These are phyloP conservation scores for Ataeniobius toweri DNA, from an alignment of 2,797 vertebrate genomes.

Conservation along the genomic window DNA sequence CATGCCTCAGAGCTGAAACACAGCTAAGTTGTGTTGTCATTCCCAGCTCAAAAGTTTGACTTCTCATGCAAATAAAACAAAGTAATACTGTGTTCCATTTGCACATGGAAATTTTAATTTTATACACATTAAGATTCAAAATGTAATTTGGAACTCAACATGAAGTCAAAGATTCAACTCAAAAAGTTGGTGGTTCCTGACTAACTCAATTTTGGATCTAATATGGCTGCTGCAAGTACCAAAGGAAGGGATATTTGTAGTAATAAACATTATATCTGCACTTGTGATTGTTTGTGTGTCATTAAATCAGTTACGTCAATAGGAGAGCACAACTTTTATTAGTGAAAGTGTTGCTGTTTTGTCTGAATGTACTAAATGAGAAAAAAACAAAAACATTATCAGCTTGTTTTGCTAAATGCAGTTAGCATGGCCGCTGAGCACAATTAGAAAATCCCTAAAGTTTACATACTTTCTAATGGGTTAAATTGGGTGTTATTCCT, in stretches of 20 bases:
- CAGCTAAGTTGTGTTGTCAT: neutral
- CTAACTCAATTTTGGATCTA: neutral
- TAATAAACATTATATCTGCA: neutral
- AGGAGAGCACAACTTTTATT: neutral
- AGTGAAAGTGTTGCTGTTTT: neutral
- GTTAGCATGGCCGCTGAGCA: neutral
- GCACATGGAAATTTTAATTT: neutral
- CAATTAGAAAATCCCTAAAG: neutral
- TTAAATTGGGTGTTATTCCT: neutral
- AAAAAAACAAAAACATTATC: neutral
- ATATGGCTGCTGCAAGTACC: neutral
- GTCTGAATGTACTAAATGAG: neutral
- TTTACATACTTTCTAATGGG: neutral
- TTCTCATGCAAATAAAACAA: neutral
- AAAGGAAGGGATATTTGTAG: neutral
- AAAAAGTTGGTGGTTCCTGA: neutral
- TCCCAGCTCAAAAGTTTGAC: neutral
- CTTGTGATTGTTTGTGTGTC: neutral
- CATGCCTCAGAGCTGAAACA: neutral
- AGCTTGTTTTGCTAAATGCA: neutral
- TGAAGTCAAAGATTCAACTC: neutral
- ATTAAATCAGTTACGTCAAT: neutral
- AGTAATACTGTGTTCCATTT: neutral
- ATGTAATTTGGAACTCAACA: neutral
- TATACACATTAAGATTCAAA: neutral